Evolutionary conservation across 2,888 invertebrate species (phyloP), one percentile per base, ranked within the genome.

Genomic region (Acleris emargana): DNA sequence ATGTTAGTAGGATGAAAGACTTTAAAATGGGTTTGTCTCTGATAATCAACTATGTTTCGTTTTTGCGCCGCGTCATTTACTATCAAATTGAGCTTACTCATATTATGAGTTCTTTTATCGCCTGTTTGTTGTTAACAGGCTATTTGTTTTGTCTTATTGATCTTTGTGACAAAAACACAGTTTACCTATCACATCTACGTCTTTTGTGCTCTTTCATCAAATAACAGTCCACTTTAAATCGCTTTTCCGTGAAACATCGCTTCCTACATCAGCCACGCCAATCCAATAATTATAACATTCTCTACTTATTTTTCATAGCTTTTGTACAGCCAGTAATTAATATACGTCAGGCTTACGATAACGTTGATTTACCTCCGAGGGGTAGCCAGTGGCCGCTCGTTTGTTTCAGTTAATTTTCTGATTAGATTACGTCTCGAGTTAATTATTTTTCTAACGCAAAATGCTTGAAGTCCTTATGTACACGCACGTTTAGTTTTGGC

Each of bases 341-440:
- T 64, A 60, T 54, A 59, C 64, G 59, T 64, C 64, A 55, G 43
- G 54, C 49, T 59, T 42, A 64, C 59, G 59, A 32, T 50, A 54
- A 42, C 47, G 42, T 42, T 57, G 57, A 57, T 57, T 57, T 57
- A 57, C 43, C 57, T 57, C 57, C 22, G 57, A 11, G 54, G 59
- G 59, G 64, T 32, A 52, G 55, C 57, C 42, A 57, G 43, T 57
- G 57, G n/a, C 57, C 57, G 57, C 64, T 60, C 64, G 20, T 64
- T 64, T 64, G 64, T 64, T 64, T 55, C 55, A 53, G 51, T 60
- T 64, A 59, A 64, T 64, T 64, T 64, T 60, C 59, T 60, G 64
- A 64, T 64, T 64, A 64, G 64, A 64, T 64, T 64, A 64, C 28
- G 50, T 28, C 22, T 50, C 55, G 55, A 55, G 54, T 64, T 60